Base-by-base conservation (phyloP, 2,797 vertebrate species). In the Gallinago nigripennis region DNA sequence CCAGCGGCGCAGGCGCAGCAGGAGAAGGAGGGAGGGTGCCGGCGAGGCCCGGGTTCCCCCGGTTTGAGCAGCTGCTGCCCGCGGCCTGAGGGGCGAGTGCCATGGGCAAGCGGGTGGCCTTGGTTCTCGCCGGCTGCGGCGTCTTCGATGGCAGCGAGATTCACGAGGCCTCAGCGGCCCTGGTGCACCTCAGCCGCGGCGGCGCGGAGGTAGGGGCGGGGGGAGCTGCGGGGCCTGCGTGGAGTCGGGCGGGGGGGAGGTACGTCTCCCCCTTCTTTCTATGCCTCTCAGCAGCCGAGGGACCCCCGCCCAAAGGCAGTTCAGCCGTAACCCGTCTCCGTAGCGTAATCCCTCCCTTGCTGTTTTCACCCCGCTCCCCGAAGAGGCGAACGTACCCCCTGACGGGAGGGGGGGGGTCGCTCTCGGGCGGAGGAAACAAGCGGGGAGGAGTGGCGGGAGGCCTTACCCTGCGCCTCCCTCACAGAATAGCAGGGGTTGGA, bases 51-150 rank as follows among this genome's bases (percentile, higher is more conserved):
- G 5, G 5, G 13, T 1, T 16, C 41, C 1, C 4, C 3, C 3
- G 16, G 8, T 15, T 5, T 8, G 7, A 28, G 71, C 18, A 2
- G 23, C 3, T 2, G 2, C 4, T 57, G 9, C 1, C 12, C 3
- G 11, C 12, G 43, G 21, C 12, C 9, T 4, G 37, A 33, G 77
- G 18, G 12, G 4, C 3, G 39, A 23, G 28, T 3, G 61, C 77
- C 43, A 94, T 95, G 91, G 94, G 95, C 25, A 96, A 89, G 73
- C 97, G 98, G 18, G 98, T 99, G 39, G 98, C 99, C 1, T 76
- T 99, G 45, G 98, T 99, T 30, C 64, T 99, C 43, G 98, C 98
- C 19, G 98, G 98, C 50, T 99, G 98, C 25, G 98, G 98, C 2
- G 98, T 99, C 12, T 98, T 98, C 46, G 98, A 98, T 6, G 98